Evolutionary conservation across 2,888 invertebrate species (phyloP).

Genomic region (Pristionchus japonicus): DNA sequence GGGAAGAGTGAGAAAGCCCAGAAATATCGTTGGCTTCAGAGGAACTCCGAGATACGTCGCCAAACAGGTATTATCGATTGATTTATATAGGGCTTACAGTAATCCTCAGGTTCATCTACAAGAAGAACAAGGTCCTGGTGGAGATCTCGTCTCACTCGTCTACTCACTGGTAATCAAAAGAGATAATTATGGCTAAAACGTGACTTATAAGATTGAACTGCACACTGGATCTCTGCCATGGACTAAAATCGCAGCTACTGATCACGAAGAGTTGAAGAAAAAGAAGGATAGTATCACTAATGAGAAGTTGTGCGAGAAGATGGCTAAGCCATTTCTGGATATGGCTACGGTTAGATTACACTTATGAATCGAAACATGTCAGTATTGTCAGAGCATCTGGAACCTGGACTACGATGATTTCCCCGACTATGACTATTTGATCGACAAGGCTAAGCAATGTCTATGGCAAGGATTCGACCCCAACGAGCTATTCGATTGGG

Average conservation of each 20-base stretch:
- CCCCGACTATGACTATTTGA: conserved; percentile 20
- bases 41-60: conserved; percentile 33
- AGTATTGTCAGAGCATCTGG: conserved; percentile 11
- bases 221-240: conserved; percentile 13
- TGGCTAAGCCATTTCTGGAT: conserved; percentile 30
- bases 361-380: background rate
- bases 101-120: background rate
- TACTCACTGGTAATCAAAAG: conserved; percentile 30
- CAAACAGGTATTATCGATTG: background rate
- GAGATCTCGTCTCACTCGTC: conserved; percentile 26
- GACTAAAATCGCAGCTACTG: background rate
- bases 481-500: conserved; percentile 41
- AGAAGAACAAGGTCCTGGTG: conserved; percentile 19
- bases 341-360: background rate
- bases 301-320: conserved; percentile 33
- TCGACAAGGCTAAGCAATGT: background rate
- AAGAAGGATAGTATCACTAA: background rate
- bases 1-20: conserved; percentile 13
- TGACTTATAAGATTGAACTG: background rate
- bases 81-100: background rate
- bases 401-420: conserved; percentile 37
- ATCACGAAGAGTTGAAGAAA: background rate
- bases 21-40: conserved; percentile 35
- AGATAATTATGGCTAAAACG: background rate
- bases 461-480: background rate